Percentiles rank a stretch among this genome's conserved stretches.
Conservation (phyloP, 2,888 invertebrate species). For the Nysson spinosus region DNA sequence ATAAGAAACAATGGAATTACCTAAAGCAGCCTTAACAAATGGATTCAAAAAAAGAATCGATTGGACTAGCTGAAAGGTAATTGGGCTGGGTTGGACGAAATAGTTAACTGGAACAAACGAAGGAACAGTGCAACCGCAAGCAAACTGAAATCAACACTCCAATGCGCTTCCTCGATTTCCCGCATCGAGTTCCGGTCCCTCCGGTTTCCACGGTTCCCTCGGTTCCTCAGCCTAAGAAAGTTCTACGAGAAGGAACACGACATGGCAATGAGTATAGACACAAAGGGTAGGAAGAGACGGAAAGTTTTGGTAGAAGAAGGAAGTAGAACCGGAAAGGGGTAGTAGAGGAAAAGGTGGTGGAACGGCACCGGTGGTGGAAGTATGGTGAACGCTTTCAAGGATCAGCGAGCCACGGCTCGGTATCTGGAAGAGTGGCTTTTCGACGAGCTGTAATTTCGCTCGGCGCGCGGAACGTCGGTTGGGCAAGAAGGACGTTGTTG, state of each 20-base stretch:
- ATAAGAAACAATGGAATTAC: no score
- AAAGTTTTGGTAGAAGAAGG: not conserved
- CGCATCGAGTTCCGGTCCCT: no score
- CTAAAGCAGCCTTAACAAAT: no score
- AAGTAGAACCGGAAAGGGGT: not conserved
- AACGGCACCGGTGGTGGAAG: constrained; percentile 8
- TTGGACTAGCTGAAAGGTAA: no score
- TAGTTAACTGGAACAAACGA: no score
- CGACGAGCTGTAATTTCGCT: constrained; percentile 51
- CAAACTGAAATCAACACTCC: no score
- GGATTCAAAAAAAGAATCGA: no score
- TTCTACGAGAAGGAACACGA: constrained; percentile 1
- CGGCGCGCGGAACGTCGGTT: constrained; percentile 37
- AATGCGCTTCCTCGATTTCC: no score
- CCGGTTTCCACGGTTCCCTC: no score
- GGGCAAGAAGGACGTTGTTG: constrained; percentile 61
- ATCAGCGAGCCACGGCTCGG: constrained; percentile 14
- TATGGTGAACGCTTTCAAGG: constrained; percentile 19
- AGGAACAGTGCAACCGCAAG: no score
- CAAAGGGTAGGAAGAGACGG: not conserved
- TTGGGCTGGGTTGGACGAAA: no score
- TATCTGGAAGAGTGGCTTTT: constrained; percentile 49
- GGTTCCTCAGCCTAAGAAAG: constrained; percentile 7
- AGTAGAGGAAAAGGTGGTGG: not conserved
- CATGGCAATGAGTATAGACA: not conserved